Evolutionary conservation across 2,113 vertebrate genomes (phyloP).

Genomic region (Lagopus muta): DNA sequence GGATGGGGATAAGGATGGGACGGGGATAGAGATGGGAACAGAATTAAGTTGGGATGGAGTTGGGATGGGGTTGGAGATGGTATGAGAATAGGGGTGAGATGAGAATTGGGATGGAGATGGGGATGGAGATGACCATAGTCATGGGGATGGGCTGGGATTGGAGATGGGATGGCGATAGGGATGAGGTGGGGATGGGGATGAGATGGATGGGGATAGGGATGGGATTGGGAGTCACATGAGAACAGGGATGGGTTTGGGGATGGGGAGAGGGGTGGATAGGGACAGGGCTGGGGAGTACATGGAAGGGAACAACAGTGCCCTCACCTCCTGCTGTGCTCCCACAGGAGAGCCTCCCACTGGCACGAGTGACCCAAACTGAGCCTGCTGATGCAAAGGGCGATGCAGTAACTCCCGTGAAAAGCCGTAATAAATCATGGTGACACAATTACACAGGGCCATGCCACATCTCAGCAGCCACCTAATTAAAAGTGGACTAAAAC

Average conservation of each 20-base stretch:
- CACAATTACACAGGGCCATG: neutral
- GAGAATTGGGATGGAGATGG: too few relatives aligned
- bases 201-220: neutral
- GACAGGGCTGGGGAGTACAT: neutral
- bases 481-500: slow-evolving; percentile 60
- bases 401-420: neutral
- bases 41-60: too few relatives aligned
- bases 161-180: neutral
- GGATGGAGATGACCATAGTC: too few relatives aligned
- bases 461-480: slow-evolving; percentile 22
- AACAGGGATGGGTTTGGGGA: neutral
- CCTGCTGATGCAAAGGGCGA: fast-evolving
- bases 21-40: neutral
- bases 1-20: neutral
- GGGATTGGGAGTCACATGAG: neutral
- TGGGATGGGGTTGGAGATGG: too few relatives aligned
- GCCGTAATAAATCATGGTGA: slow-evolving; percentile 13
- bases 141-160: neutral
- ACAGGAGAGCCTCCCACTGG: neutral
- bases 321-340: fast-evolving
- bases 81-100: too few relatives aligned
- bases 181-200: too few relatives aligned
- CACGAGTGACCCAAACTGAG: fast-evolving
- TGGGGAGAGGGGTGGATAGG: neutral
- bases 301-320: neutral